Percentiles rank a stretch among this genome's conserved stretches.
Evolutionary conservation across 2,113 vertebrate genomes (phyloP).

Genomic region (Drymodes brunneopygia): DNA sequence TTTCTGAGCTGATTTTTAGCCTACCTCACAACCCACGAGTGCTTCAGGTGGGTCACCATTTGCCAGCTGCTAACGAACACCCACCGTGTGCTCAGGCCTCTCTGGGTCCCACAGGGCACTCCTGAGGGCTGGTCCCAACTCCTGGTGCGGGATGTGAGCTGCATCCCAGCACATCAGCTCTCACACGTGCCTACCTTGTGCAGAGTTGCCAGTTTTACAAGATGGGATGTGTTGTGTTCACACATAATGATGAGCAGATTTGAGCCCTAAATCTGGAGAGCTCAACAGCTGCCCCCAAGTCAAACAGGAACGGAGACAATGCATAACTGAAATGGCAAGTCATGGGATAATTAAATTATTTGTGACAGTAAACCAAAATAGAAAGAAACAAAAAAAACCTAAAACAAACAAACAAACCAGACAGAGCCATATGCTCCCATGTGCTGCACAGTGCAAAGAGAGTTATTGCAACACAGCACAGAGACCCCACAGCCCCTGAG

Average conservation of each 20-base stretch:
- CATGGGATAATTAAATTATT: conserved; percentile 71
- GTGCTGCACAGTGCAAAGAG: neutral
- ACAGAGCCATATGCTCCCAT: conserved; percentile 63
- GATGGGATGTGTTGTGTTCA: neutral
- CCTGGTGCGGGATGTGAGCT: fast-evolving
- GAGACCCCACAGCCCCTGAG: neutral
- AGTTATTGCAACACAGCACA: neutral
- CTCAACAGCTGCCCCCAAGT: conserved; percentile 65
- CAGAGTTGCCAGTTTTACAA: neutral
- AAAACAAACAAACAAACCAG: conserved; percentile 70
- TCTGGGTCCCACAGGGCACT: neutral
- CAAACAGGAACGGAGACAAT: conserved; percentile 69
- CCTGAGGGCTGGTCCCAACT: neutral
- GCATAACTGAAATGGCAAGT: conserved; percentile 68
- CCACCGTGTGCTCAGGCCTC: fast-evolving
- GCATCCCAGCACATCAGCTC: neutral
- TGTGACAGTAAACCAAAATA: conserved; percentile 71
- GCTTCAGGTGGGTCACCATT: neutral
- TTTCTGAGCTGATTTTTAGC: neutral
- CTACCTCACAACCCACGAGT: neutral
- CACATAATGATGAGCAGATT: conserved; percentile 56
- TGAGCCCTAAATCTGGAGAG: conserved; percentile 59
- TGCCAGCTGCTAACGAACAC: neutral
- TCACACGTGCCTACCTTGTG: neutral
- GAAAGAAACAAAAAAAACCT: conserved; percentile 64